A percentile compares a stretch with the other conserved stretches of the same genome.
phyloP scores from a whole-genome alignment of 2,888 invertebrate genomes.

The Drosophila leonis region DNA sequence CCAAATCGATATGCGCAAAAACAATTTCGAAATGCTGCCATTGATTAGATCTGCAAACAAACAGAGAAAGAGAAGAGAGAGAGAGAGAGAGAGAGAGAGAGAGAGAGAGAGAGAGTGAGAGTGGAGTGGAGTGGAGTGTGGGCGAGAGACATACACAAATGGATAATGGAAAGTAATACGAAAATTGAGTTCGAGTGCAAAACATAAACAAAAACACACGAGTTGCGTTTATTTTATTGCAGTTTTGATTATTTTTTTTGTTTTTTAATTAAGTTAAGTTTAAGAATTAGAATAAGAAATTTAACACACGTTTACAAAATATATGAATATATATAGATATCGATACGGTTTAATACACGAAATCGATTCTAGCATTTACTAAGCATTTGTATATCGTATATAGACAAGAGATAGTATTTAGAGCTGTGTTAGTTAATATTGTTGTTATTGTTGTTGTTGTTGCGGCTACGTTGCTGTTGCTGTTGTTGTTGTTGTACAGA shows the following conservation, averaged over 20 bases:
- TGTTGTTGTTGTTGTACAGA: constrained; percentile 29
- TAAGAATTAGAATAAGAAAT: constrained; percentile 24
- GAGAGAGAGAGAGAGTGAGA: neutral
- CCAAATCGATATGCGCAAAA: constrained; percentile 66
- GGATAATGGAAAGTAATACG: constrained; percentile 31
- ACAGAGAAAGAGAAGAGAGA: neutral
- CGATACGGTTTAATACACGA: constrained; percentile 20
- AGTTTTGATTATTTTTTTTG: constrained; percentile 21
- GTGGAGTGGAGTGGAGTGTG: constrained; percentile 4
- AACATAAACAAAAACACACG: constrained; percentile 72
- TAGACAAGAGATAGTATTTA: constrained; percentile 1
- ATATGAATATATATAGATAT: constrained; percentile 36
- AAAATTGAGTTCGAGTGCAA: constrained; percentile 40
- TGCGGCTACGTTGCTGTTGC: constrained; percentile 44
- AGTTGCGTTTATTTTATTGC: constrained; percentile 72
- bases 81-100: neutral
- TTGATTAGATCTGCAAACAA: constrained; percentile 57
- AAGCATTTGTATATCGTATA: constrained; percentile 28
- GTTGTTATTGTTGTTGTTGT: constrained; percentile 38
- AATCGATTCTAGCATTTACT: constrained; percentile 34
- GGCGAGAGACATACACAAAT: constrained; percentile 38
- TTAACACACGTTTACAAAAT: constrained; percentile 66
- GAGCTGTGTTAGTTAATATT: constrained; percentile 30
- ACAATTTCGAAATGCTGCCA: constrained; percentile 53
- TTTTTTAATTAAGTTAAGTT: constrained; percentile 31